phyloP scores from a whole-genome alignment of 2,888 invertebrate genomes.

The Thymelicus lineola region DNA sequence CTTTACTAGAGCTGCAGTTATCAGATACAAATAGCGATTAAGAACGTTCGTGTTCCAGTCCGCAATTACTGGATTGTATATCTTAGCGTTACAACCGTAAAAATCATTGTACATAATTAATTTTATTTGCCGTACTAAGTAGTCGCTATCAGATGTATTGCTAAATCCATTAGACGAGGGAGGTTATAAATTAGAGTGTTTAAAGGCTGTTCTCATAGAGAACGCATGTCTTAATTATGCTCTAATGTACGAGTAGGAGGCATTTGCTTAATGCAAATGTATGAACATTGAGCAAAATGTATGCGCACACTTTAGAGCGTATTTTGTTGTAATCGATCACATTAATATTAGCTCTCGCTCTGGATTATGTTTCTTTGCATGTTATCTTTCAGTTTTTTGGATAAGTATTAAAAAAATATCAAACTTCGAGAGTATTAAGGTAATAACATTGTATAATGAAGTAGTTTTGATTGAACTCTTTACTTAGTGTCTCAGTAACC shows the following conservation, averaged over 20 bases:
- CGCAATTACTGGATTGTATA: constrained; percentile 60
- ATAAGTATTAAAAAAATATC: too few relatives aligned
- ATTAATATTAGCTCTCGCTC: constrained; percentile 7
- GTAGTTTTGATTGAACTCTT: too few relatives aligned
- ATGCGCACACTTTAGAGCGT: constrained; percentile 19
- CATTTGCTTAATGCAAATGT: constrained; percentile 13
- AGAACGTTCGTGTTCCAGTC: constrained; percentile 59
- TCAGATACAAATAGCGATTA: constrained; percentile 68
- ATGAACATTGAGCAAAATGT: constrained; percentile 28
- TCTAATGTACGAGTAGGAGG: constrained; percentile 30
- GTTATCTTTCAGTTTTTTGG: not conserved
- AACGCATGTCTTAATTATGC: constrained; percentile 32
- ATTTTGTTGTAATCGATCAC: constrained; percentile 20
- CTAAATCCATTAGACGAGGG: constrained; percentile 32
- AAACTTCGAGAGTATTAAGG: too few relatives aligned
- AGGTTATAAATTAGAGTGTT: constrained; percentile 29
- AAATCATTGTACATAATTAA: constrained; percentile 35
- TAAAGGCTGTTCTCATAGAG: constrained; percentile 5
- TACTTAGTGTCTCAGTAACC: too few relatives aligned
- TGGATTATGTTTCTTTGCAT: constrained; percentile 20
- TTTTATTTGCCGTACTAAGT: constrained; percentile 34
- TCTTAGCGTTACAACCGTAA: constrained; percentile 35
- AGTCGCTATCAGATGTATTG: constrained; percentile 29
- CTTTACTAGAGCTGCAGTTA: constrained; percentile 48
- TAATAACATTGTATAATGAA: too few relatives aligned